Conservation (phyloP, 2,797 vertebrate species). For the Myotis planiceps region DNA sequence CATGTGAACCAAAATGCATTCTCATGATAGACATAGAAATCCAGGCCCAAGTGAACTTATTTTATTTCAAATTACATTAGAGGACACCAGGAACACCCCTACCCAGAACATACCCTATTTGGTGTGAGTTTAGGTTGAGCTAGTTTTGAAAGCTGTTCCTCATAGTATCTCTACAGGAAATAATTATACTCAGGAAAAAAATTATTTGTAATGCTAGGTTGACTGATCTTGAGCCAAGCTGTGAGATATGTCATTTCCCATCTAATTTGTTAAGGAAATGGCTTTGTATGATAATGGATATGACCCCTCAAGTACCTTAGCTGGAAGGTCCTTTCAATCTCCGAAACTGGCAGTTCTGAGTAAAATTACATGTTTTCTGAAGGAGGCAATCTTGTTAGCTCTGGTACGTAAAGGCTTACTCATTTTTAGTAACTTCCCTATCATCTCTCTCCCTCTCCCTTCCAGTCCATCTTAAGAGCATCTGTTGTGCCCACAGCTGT, state of each 20-base stretch:
- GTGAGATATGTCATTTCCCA: not conserved
- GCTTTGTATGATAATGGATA: not conserved
- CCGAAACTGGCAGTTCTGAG: no score
- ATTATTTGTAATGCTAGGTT: not conserved
- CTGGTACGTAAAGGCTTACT: not conserved
- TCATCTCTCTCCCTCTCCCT: not conserved
- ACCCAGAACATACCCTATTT: not conserved
- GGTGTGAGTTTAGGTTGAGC: not conserved
- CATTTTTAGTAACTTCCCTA: not conserved
- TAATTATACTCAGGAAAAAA: constrained; percentile 16
- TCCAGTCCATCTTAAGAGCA: not conserved
- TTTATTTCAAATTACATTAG: not conserved
- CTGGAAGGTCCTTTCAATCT: not conserved
- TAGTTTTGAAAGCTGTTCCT: constrained; percentile 22
- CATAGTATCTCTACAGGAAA: not conserved
- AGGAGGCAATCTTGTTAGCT: not conserved
- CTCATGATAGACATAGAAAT: not conserved
- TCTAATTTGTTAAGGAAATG: constrained; percentile 46
- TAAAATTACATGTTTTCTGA: constrained; percentile 3
- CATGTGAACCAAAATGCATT: not conserved
- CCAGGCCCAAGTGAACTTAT: not conserved
- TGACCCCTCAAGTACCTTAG: not conserved
- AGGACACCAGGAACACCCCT: not conserved
- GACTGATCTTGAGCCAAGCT: constrained; percentile 7
- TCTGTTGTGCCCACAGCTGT: not conserved